phyloP scores from a whole-genome alignment of 2,888 invertebrate genomes.

The Graphium colonna region DNA sequence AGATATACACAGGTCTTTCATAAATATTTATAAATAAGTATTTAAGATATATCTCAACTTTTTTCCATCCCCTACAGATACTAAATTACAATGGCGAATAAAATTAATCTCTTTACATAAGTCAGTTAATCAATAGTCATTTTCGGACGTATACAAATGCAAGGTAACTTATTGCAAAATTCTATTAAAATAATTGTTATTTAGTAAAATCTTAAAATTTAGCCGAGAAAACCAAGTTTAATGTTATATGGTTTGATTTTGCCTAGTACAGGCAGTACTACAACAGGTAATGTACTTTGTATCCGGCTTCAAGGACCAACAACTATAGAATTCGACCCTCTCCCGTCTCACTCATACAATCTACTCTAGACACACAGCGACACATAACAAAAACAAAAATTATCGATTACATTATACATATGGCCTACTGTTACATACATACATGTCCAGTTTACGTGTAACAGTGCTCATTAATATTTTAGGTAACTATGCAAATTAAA shows the following conservation, averaged over 20 bases:
- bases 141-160: too few species aligned
- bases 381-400: constrained; percentile 29
- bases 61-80: background rate
- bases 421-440: constrained; percentile 14
- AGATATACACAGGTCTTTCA: background rate
- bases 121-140: too few species aligned
- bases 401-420: constrained; percentile 15
- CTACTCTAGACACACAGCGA: constrained; percentile 33
- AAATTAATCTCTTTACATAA: too few species aligned
- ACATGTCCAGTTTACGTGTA: constrained; percentile 7
- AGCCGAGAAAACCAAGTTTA: too few species aligned
- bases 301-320: constrained; percentile 15
- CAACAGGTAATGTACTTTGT: too few species aligned
- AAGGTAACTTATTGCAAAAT: too few species aligned
- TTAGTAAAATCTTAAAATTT: too few species aligned
- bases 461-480: constrained; percentile 14
- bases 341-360: constrained; percentile 21
- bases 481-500: constrained; percentile 42
- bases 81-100: too few species aligned
- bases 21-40: background rate
- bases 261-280: too few species aligned
- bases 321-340: background rate
- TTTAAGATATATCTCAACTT: background rate
- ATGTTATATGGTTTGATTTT: too few species aligned
- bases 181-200: too few species aligned